Base-by-base conservation (phyloP, 2,797 vertebrate genomes). In the Anguilla obscura region DNA sequence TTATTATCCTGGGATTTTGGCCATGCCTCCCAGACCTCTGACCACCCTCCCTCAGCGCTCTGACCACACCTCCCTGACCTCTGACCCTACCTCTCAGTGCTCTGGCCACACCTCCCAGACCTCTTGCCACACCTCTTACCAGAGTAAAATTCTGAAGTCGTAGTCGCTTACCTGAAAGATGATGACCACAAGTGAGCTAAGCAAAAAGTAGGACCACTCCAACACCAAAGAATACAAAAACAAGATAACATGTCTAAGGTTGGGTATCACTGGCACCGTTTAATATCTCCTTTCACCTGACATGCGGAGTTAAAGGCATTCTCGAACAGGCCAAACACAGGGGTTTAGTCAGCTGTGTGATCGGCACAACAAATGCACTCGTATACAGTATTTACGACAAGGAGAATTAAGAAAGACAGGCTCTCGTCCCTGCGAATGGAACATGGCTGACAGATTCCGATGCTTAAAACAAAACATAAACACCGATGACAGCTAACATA, bases 251-350 rank as follows among this genome's bases (percentile, higher is more conserved):
- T 50, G 21, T 8, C 16, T 71, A 8, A 74, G 60, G 27, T 88
- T 88, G 33, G 82, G 21, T 27, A 63, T 54, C 82, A 88, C 21
- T 84, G 48, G 63, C 33, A 6, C 33, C 54, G 50, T 87, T 88
- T 84, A 88, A 88, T 88, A 48, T 74, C 48, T 63, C 40, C 48
- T 24, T 52, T 87, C 33, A 83, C 60, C 48, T 74, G 82, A 74
- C 27, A 54, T 84, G 52, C 87, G 84, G 80, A 74, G 9, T 12
- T 50, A 58, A 82, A n/a, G 7, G 21, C 45, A 50, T 50, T 14
- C 50, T 33, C 24, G 6, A 21, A 83, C 6, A 27, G 45, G 16
- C 33, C 36, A 10, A n/a, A 48, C 80, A 5, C 36, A 27, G 16
- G 52, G 16, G 58, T 87, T 69, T 54, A 63, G 79, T 66, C 84